Evolutionary conservation across 2,888 invertebrate genomes (phyloP).

Genomic region (Eupithecia tripunctaria): DNA sequence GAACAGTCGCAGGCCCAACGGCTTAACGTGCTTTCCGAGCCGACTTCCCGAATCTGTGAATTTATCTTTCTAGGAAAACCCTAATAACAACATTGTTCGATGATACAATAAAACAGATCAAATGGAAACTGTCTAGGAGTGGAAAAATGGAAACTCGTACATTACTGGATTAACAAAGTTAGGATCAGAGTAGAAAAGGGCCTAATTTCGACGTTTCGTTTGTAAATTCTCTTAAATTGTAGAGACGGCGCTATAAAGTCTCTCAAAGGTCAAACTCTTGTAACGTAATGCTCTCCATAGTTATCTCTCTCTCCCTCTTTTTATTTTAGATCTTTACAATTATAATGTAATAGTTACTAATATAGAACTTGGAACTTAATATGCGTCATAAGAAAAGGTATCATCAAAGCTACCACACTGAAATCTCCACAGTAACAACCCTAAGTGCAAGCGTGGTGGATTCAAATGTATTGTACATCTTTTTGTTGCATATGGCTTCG

Average conservation of each 20-base stretch:
- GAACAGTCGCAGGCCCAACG: no score
- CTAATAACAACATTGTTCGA: background rate
- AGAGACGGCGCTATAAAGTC: background rate
- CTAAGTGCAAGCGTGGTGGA: slow-evolving; percentile 64
- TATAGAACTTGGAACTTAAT: no score
- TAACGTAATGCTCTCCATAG: background rate
- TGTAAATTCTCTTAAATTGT: background rate
- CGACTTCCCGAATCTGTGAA: no score
- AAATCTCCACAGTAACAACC: slow-evolving; percentile 26
- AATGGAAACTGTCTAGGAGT: background rate
- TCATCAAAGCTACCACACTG: background rate
- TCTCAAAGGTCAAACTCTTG: background rate
- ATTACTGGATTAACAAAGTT: no score
- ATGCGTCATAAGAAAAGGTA: background rate
- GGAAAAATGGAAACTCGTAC: no score
- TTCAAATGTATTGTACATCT: slow-evolving; percentile 70
- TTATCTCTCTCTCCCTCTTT: no score
- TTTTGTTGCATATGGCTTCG: slow-evolving; percentile 67
- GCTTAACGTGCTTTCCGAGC: no score
- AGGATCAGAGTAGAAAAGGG: no score
- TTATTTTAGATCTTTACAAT: no score
- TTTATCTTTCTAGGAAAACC: no score
- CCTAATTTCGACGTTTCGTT: background rate
- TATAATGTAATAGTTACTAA: no score
- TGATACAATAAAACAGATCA: background rate